phyloP scores from a whole-genome alignment of 2,888 invertebrate species.

The Lepidonotus clava region DNA sequence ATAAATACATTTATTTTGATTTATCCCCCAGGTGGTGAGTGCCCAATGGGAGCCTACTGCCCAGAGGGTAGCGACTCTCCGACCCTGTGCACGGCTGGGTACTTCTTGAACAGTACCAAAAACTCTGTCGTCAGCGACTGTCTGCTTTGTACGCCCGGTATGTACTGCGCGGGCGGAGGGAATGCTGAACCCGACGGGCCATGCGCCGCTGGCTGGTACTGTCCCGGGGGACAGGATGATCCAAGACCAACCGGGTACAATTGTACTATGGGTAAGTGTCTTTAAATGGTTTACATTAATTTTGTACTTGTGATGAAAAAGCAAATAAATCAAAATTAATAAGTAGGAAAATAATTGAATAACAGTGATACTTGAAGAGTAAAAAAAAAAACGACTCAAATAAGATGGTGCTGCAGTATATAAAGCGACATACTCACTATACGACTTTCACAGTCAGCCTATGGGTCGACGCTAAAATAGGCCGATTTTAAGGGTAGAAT shows the following conservation, averaged over 20 bases:
- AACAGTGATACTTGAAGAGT: neutral
- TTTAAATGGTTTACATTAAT: neutral
- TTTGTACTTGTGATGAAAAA: neutral
- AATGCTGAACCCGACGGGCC: constrained; percentile 70
- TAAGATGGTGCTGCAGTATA: no score
- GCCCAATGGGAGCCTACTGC: constrained; percentile 75
- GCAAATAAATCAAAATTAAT: neutral
- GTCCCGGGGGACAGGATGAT: constrained; percentile 74
- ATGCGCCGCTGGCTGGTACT: constrained; percentile 76
- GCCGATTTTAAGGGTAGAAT: no score
- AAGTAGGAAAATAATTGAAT: neutral
- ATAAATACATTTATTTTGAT: no score
- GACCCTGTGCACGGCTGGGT: constrained; percentile 68
- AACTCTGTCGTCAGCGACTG: constrained; percentile 65
- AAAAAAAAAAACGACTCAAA: neutral
- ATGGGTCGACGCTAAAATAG: no score
- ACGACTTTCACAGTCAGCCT: no score
- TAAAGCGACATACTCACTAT: no score
- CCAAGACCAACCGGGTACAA: constrained; percentile 70
- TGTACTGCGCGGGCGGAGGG: constrained; percentile 73
- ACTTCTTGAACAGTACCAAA: constrained; percentile 67
- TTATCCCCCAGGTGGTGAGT: constrained; percentile 72
- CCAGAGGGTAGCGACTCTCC: constrained; percentile 71
- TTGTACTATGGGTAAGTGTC: constrained; percentile 71
- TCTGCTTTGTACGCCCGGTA: constrained; percentile 66